Percentiles rank a stretch among this genome's conserved stretches.
Evolutionary conservation across 2,888 invertebrate genomes (phyloP).

Genomic region (Meghimatium bilineatum): DNA sequence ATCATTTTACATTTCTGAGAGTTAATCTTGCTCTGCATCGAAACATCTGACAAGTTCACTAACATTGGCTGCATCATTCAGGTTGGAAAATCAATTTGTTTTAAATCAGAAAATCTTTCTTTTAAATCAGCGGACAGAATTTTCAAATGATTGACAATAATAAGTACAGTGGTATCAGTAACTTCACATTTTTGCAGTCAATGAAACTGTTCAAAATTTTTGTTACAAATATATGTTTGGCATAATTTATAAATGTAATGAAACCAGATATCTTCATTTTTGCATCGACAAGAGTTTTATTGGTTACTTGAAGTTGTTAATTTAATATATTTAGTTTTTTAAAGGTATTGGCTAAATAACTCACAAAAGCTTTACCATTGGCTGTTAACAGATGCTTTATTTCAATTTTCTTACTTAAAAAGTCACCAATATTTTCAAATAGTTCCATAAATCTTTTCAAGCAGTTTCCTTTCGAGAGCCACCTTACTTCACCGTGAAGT

Average conservation of each 20-base stretch:
- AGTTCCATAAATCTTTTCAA: too few species aligned
- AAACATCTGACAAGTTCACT: slow-evolving; percentile 10
- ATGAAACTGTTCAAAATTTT: background rate
- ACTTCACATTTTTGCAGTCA: background rate
- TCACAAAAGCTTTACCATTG: slow-evolving; percentile 13
- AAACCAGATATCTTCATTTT: slow-evolving; percentile 8
- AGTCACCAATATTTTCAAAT: background rate
- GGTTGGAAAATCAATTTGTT: slow-evolving; percentile 13
- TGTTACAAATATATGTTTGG: background rate
- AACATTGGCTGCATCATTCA: slow-evolving; percentile 7
- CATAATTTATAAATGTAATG: slow-evolving; percentile 2
- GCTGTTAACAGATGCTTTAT: slow-evolving; percentile 7
- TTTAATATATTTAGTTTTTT: slow-evolving; percentile 1
- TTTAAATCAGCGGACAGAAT: background rate
- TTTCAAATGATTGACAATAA: slow-evolving; percentile 10
- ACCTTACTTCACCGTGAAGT: background rate
- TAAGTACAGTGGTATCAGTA: background rate
- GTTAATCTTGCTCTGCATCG: background rate
- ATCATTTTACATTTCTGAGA: slow-evolving; percentile 7
- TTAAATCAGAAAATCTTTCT: slow-evolving; percentile 3
- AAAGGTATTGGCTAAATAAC: background rate
- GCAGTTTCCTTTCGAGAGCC: background rate
- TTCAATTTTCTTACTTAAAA: slow-evolving; percentile 3
- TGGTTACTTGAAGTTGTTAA: slow-evolving; percentile 1
- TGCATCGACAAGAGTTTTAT: slow-evolving; percentile 12